Percentiles rank a stretch among this genome's conserved stretches.
phyloP scores from a whole-genome alignment of 2,797 vertebrate genomes.

The Peromyscus eremicus region DNA sequence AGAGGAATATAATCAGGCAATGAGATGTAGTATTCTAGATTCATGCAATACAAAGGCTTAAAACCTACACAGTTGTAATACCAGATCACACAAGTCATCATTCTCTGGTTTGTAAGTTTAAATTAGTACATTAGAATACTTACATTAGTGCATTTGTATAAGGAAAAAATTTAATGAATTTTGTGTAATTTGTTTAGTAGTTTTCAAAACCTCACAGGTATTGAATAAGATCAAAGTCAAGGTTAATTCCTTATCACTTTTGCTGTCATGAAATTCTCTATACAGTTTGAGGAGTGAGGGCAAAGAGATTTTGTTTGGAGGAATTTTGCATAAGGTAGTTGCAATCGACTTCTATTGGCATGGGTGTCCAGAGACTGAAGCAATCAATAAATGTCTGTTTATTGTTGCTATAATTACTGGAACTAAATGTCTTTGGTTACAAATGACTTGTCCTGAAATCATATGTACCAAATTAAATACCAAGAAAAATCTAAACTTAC shows the following conservation, averaged over 20 bases:
- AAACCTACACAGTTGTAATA: not conserved
- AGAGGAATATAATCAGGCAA: not conserved
- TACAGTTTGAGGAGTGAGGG: not conserved
- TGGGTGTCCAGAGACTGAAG: not conserved
- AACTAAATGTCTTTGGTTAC: not conserved
- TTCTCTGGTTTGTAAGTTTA: not conserved
- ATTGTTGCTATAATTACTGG: conserved; percentile 14
- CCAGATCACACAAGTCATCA: not conserved
- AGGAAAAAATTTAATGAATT: not conserved
- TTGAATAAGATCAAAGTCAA: conserved; percentile 18
- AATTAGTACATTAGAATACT: not conserved
- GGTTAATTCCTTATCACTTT: not conserved
- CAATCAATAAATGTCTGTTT: not conserved
- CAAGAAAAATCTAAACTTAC: not conserved
- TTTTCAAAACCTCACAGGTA: not conserved
- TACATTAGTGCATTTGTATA: not conserved
- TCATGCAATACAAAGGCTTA: not conserved
- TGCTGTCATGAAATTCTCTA: not conserved
- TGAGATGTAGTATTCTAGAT: not conserved
- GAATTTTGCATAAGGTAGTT: not conserved
- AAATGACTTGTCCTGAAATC: conserved; percentile 3
- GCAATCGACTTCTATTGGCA: not conserved
- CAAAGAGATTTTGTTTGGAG: not conserved
- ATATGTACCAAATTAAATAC: not conserved
- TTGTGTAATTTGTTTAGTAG: not conserved